These are phyloP conservation scores for Moxostoma hubbsi DNA, from an alignment of 2,797 vertebrate genomes.

Conservation along the genomic window DNA sequence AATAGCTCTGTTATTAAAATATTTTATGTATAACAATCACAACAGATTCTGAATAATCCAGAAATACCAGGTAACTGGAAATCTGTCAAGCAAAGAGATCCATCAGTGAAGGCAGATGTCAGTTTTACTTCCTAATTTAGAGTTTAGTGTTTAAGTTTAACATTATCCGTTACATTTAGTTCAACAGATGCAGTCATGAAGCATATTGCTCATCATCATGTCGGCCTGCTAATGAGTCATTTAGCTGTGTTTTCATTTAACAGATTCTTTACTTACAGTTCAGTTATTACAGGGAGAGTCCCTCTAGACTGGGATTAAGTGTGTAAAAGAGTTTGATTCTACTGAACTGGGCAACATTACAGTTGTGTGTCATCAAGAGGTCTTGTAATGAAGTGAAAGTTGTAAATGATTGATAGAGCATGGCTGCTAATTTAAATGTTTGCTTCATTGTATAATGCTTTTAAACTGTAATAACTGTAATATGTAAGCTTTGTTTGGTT, in stretches of 20 bases:
- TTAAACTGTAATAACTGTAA: background rate
- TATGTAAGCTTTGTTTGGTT: background rate
- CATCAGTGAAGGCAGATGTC: background rate
- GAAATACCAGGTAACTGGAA: conserved; percentile 19
- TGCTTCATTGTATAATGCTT: background rate
- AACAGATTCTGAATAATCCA: background rate
- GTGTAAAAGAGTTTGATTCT: background rate
- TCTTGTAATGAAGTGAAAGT: background rate
- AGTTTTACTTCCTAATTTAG: conserved; percentile 6
- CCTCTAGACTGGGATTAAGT: background rate
- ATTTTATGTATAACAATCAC: background rate
- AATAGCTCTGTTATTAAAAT: conserved; percentile 36
- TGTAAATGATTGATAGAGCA: background rate
- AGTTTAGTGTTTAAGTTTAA: background rate
- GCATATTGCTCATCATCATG: background rate
- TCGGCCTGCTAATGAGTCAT: background rate
- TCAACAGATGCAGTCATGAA: background rate
- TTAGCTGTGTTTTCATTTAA: background rate
- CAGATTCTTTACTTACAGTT: background rate
- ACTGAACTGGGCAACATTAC: background rate
- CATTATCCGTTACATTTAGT: background rate
- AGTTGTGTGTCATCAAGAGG: background rate
- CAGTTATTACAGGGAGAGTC: background rate
- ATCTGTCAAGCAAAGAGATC: background rate
- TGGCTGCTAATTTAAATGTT: background rate